Evolutionary conservation across 2,113 vertebrate genomes (phyloP).

Genomic region (Megaceryle torquata): DNA sequence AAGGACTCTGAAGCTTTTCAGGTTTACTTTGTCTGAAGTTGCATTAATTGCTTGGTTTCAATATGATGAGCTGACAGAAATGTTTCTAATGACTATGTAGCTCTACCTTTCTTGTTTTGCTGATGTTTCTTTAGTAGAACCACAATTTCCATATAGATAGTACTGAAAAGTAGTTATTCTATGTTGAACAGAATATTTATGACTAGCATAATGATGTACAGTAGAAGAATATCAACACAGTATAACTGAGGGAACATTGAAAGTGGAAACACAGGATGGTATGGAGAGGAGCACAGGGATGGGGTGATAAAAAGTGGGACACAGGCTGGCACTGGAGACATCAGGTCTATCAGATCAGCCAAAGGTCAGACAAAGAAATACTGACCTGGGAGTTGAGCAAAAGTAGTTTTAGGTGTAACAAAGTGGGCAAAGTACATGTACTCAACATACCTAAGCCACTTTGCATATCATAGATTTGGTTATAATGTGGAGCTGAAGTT

Average conservation of each 20-base stretch:
- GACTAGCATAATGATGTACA: background rate
- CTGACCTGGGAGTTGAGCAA: background rate
- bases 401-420: background rate
- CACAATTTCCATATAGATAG: background rate
- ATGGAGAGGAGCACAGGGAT: background rate
- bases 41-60: background rate
- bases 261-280: background rate
- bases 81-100: background rate
- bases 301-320: background rate
- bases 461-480: background rate
- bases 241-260: background rate
- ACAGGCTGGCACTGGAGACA: background rate
- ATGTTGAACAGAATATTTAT: background rate
- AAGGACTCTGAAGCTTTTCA: background rate
- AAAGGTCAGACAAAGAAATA: background rate
- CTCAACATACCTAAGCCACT: background rate
- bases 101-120: background rate
- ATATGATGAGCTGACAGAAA: background rate
- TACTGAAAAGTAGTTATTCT: background rate
- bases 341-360: background rate
- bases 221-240: background rate
- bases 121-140: background rate
- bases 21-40: background rate
- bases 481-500: background rate
- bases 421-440: background rate